A percentile compares a stretch with the other conserved stretches of the same genome.
These are phyloP conservation scores for Batillaria attramentaria DNA, from an alignment of 1,140 invertebrate species.

Conservation along the genomic window DNA sequence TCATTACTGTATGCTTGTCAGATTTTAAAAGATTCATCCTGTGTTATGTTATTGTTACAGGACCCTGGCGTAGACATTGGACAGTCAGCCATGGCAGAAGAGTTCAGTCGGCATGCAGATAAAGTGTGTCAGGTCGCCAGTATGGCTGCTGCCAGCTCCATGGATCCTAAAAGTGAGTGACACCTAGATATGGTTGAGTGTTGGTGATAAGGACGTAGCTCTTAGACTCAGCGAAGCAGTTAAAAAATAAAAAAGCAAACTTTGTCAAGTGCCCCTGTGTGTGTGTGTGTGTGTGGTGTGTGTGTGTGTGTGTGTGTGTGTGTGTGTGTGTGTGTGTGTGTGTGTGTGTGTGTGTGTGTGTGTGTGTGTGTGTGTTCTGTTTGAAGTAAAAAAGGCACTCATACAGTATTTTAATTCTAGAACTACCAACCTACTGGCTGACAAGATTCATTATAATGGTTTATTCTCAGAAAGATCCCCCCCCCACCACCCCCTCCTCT, in stretches of 20 bases:
- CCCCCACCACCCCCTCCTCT: neutral
- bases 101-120: constrained; percentile 1
- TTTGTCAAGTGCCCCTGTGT: neutral
- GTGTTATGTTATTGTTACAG: neutral
- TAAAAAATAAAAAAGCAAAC: neutral
- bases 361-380: neutral
- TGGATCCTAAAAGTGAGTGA: constrained; percentile 18
- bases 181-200: neutral
- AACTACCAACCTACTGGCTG: neutral
- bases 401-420: neutral
- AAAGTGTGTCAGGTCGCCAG: constrained; percentile 14
- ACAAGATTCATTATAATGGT: neutral
- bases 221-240: neutral
- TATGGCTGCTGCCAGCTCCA: constrained; percentile 16
- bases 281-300: neutral
- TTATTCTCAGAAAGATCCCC: neutral
- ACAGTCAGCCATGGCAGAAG: neutral
- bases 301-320: neutral
- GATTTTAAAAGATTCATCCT: too few relatives aligned
- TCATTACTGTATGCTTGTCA: too few relatives aligned
- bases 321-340: neutral
- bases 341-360: neutral
- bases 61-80: neutral
- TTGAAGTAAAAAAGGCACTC: too few relatives aligned
- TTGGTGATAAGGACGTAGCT: neutral